A percentile compares a stretch with the other conserved stretches of the same genome.
Evolutionary conservation across 2,888 invertebrate species (phyloP).

Genomic region (Dorcus parallelipipedus): DNA sequence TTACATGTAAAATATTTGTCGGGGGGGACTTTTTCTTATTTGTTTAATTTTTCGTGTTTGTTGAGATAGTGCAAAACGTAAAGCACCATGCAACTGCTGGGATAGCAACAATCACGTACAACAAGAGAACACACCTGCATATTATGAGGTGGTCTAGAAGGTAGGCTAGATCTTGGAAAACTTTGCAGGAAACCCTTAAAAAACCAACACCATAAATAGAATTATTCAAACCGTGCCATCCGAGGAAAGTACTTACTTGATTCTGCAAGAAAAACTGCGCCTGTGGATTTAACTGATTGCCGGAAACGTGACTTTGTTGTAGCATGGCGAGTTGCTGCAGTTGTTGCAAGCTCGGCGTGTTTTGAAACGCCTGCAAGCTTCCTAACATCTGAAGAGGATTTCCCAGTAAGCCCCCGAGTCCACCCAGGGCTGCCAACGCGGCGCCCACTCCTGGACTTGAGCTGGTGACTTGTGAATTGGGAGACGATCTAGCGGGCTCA

Average conservation of each 20-base stretch:
- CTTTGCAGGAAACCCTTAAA: slow-evolving; percentile 52
- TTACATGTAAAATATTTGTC: too few relatives aligned
- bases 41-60: too few relatives aligned
- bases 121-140: slow-evolving; percentile 48
- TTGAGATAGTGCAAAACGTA: too few relatives aligned
- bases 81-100: too few relatives aligned
- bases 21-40: too few relatives aligned
- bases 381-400: slow-evolving; percentile 48
- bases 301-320: slow-evolving; percentile 53
- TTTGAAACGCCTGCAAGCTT: slow-evolving; percentile 56
- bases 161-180: slow-evolving; percentile 49
- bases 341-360: slow-evolving; percentile 62
- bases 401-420: slow-evolving; percentile 45
- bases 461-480: slow-evolving; percentile 46
- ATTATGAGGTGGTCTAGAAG: slow-evolving; percentile 49
- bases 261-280: slow-evolving; percentile 76
- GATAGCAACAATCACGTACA: too few relatives aligned
- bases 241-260: slow-evolving; percentile 53
- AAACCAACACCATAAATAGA: slow-evolving; percentile 21
- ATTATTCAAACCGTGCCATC: neutral
- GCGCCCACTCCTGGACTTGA: slow-evolving; percentile 45
- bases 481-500: slow-evolving; percentile 40
- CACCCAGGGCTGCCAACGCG: slow-evolving; percentile 52
- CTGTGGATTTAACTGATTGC: slow-evolving; percentile 51
- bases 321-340: slow-evolving; percentile 66